phyloP scores from a whole-genome alignment of 2,113 vertebrate species.

The Clarias batrachus region DNA sequence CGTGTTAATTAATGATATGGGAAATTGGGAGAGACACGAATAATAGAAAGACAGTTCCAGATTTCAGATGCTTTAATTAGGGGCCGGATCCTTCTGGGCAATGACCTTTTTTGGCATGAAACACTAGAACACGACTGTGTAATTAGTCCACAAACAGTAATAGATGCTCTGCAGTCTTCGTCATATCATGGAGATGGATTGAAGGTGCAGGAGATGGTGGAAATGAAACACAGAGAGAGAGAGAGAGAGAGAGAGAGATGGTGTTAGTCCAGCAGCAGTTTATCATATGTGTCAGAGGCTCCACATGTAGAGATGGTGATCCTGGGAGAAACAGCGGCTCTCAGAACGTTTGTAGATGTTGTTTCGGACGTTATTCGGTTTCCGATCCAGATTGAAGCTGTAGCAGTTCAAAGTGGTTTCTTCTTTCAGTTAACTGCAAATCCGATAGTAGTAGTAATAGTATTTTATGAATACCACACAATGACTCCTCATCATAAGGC shows the following conservation, averaged over 20 bases:
- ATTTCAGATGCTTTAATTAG: slow-evolving; percentile 49
- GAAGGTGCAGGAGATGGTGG: slow-evolving; percentile 8
- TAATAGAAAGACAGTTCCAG: slow-evolving; percentile 45
- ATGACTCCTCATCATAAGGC: neutral
- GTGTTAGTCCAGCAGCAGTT: neutral
- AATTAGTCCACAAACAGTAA: slow-evolving; percentile 43
- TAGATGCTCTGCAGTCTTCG: slow-evolving; percentile 35
- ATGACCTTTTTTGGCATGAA: slow-evolving; percentile 18
- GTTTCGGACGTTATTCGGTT: neutral
- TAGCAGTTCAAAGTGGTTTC: neutral
- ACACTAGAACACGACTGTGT: neutral
- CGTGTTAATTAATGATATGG: slow-evolving; percentile 41
- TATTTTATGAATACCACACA: neutral
- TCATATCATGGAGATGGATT: slow-evolving; percentile 26
- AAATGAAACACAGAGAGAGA: slow-evolving; percentile 6
- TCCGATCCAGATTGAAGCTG: neutral
- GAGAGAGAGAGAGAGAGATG: neutral
- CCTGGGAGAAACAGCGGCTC: neutral
- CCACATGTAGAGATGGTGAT: slow-evolving; percentile 26
- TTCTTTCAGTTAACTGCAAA: neutral
- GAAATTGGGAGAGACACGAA: slow-evolving; percentile 35
- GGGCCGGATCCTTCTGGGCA: slow-evolving; percentile 18
- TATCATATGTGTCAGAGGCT: slow-evolving; percentile 25
- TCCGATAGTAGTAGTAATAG: too few relatives aligned
- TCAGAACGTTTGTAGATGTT: neutral